Conservation (phyloP, 2,888 invertebrate genomes). For the Epinotia bilunana region DNA sequence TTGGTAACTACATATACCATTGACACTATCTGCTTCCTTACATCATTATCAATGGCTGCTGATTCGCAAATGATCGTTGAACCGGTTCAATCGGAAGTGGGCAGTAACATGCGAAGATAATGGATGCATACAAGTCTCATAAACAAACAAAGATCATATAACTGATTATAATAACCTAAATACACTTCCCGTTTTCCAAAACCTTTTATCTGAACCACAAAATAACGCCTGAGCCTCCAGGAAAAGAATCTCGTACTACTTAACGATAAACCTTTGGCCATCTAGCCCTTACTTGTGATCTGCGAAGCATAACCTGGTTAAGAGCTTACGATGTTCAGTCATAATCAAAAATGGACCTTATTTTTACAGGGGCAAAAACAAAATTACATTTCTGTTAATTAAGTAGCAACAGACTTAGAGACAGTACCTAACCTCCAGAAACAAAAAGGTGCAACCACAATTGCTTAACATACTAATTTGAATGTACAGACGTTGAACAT, state of each 20-base stretch:
- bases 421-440: slow-evolving; percentile 6
- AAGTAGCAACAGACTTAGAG: slow-evolving; percentile 34
- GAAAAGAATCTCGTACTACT: slow-evolving; percentile 59
- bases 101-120: slow-evolving; percentile 28
- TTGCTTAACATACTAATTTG: neutral
- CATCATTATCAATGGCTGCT: slow-evolving; percentile 12
- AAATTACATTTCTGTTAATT: slow-evolving; percentile 27
- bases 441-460: slow-evolving; percentile 15
- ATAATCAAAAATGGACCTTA: slow-evolving; percentile 44
- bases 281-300: slow-evolving; percentile 63
- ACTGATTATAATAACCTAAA: slow-evolving; percentile 34
- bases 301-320: slow-evolving; percentile 64
- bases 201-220: slow-evolving; percentile 48
- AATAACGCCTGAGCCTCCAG: slow-evolving; percentile 73
- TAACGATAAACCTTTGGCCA: slow-evolving; percentile 68
- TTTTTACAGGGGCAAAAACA: slow-evolving; percentile 7
- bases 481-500: neutral
- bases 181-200: slow-evolving; percentile 38
- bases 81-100: slow-evolving; percentile 38
- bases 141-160: slow-evolving; percentile 37
- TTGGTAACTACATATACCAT: too few species aligned
- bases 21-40: neutral
- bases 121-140: slow-evolving; percentile 30
- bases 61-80: slow-evolving; percentile 11
- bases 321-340: slow-evolving; percentile 47